Evolutionary conservation across 2,113 vertebrate species (phyloP), one percentile per base, ranked within the genome.

Genomic region (Albula goreensis): DNA sequence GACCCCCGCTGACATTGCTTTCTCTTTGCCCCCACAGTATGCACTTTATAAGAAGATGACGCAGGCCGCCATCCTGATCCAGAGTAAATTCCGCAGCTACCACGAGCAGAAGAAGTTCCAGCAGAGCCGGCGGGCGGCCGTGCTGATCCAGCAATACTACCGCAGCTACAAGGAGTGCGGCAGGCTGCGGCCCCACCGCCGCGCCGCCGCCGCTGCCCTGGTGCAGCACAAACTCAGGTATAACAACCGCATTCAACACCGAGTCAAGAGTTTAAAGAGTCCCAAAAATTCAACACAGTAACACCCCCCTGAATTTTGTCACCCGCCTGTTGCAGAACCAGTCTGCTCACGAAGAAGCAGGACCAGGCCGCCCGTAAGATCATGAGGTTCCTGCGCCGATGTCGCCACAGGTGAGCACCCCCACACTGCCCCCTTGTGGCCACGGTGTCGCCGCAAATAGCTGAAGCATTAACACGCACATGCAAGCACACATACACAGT

Each of bases 41-140:
- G 98, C 98, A 98, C 98, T 99, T 98, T 99, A 99, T 95, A 99
- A 98, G 95, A 99, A 99, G 97, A 99, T 99, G 98, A 99, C 98
- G 77, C 98, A 98, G 97, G 98, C 98, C 94, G 98, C 98, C 97
- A 99, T 99, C 96, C 97, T 99, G 87, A 99, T 99, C 96, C 98
- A 99, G 98, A 99, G 98, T 95, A 99, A 98, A 95, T 99, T 99
- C 95, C 97, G 98, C 93, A 99, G 98, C 93, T 99, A 99, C 85
- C 97, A 98, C 0, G 97, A 98, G 88, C 98, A 99, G 93, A 99
- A 99, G 87, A 97, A 96, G 92, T 99, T 99, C 90, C 97, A 98
- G 96, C 98, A 99, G 95, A 99, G 98, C 95, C 96, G 97, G 50
- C 96, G 97, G 19, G 98, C 98, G 0, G 98, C 98, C 0, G 92